Evolutionary conservation across 2,797 vertebrate species (phyloP).

Genomic region (Amblyopsis hoosieri): DNA sequence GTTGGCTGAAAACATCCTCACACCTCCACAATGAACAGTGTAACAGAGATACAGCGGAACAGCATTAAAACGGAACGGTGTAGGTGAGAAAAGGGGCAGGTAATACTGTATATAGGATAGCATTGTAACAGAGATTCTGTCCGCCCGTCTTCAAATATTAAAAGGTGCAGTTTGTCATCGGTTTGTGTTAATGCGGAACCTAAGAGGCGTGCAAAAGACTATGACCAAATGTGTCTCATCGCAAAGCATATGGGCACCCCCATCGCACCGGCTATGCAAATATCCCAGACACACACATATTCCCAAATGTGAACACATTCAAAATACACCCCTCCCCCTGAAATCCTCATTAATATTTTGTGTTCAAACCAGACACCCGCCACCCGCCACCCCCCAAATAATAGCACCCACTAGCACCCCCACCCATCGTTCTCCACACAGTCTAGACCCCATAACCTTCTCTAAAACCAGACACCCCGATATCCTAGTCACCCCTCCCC

Average conservation of each 20-base stretch:
- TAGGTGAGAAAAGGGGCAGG: constrained; percentile 44
- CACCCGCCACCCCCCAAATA: constrained; percentile 61
- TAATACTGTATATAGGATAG: neutral
- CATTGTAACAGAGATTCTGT: constrained; percentile 36
- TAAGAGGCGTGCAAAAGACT: constrained; percentile 36
- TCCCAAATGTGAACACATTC: constrained; percentile 63
- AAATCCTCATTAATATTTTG: constrained; percentile 63
- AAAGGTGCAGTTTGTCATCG: constrained; percentile 1
- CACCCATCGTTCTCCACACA: constrained; percentile 33
- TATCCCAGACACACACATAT: constrained; percentile 66
- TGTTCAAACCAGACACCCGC: constrained; percentile 66
- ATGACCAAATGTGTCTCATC: constrained; percentile 47
- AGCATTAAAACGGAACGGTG: constrained; percentile 39
- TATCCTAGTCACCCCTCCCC: constrained; percentile 1
- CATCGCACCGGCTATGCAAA: constrained; percentile 74
- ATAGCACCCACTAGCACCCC: constrained; percentile 64
- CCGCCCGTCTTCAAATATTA: constrained; percentile 11
- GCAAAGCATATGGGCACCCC: constrained; percentile 67
- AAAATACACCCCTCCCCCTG: constrained; percentile 45
- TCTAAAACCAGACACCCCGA: constrained; percentile 65
- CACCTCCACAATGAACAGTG: constrained; percentile 50
- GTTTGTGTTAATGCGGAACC: constrained; percentile 19
- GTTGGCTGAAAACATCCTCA: constrained; percentile 49
- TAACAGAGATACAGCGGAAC: constrained; percentile 44
- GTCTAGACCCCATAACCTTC: constrained; percentile 67